A percentile compares a stretch with the other conserved stretches of the same genome.
Conservation (phyloP, 2,888 invertebrate genomes). For the Metalampra italica region DNA sequence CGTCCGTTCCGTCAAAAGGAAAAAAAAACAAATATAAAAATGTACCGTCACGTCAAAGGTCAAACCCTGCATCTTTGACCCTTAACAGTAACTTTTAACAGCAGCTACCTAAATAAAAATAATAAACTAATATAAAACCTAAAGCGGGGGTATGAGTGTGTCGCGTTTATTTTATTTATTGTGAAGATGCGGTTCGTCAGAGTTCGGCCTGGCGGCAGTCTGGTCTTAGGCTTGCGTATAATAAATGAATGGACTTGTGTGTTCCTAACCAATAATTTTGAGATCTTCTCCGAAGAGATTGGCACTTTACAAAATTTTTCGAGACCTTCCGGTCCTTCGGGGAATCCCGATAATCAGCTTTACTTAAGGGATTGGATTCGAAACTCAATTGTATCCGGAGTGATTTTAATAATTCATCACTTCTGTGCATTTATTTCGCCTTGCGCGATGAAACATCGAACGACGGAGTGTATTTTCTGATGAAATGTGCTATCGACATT, state of each 20-base stretch:
- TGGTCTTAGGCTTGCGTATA: conserved; percentile 20
- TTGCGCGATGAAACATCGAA: conserved; percentile 43
- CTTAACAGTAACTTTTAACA: too few relatives aligned
- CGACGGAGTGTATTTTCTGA: conserved; percentile 29
- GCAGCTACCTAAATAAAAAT: too few relatives aligned
- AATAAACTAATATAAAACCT: too few relatives aligned
- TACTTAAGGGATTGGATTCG: conserved; percentile 75
- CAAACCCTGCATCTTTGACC: too few relatives aligned
- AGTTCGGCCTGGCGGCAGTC: too few relatives aligned
- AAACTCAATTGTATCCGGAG: conserved; percentile 69
- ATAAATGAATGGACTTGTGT: conserved; percentile 58
- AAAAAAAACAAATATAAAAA: too few relatives aligned
- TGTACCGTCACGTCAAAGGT: too few relatives aligned
- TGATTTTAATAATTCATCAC: conserved; percentile 76
- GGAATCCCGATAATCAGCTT: conserved; percentile 72
- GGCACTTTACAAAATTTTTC: conserved; percentile 67
- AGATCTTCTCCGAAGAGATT: conserved; percentile 55
- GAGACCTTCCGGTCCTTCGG: conserved; percentile 47
- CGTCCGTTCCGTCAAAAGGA: too few relatives aligned
- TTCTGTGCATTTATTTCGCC: conserved; percentile 45
- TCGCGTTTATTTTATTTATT: too few relatives aligned
- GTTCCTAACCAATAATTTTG: conserved; percentile 56
- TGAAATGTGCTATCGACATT: not conserved
- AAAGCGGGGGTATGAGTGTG: too few relatives aligned
- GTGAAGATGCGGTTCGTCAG: too few relatives aligned